Conservation (phyloP, 2,888 invertebrate genomes). For the Lamellibrachia columna region DNA sequence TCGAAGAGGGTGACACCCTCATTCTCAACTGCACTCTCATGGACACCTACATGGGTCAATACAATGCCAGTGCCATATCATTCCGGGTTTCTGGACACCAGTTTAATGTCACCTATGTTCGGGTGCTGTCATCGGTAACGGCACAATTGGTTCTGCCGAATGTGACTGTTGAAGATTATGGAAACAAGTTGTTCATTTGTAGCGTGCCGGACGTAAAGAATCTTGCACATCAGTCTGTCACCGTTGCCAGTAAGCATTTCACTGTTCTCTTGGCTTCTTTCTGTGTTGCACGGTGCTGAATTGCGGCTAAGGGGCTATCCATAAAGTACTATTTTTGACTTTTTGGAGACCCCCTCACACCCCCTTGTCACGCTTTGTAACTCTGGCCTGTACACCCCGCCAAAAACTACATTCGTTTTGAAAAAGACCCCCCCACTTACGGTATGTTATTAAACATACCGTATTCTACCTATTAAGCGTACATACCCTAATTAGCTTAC, state of each 20-base stretch:
- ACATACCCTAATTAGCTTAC: too few relatives aligned
- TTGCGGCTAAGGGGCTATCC: too few relatives aligned
- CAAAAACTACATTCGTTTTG: too few relatives aligned
- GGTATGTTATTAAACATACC: too few relatives aligned
- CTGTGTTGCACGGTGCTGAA: too few relatives aligned
- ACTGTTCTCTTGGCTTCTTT: background rate
- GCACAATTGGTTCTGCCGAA: background rate
- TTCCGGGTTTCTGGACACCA: background rate
- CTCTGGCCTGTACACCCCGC: too few relatives aligned
- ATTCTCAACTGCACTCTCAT: conserved; percentile 20
- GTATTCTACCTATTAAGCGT: too few relatives aligned
- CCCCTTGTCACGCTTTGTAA: too few relatives aligned
- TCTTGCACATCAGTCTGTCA: background rate
- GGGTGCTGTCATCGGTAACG: background rate
- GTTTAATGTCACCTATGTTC: background rate
- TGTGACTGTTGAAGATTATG: background rate
- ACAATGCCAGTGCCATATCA: conserved; percentile 14
- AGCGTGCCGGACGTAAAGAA: background rate
- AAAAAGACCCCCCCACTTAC: too few relatives aligned
- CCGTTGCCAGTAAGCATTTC: background rate
- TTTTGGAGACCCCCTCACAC: too few relatives aligned
- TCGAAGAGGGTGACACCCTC: background rate
- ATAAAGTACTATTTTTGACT: too few relatives aligned
- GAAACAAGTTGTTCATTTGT: background rate
- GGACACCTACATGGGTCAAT: background rate